phyloP scores from a whole-genome alignment of 2,797 vertebrate species.

The Parambassis ranga region DNA sequence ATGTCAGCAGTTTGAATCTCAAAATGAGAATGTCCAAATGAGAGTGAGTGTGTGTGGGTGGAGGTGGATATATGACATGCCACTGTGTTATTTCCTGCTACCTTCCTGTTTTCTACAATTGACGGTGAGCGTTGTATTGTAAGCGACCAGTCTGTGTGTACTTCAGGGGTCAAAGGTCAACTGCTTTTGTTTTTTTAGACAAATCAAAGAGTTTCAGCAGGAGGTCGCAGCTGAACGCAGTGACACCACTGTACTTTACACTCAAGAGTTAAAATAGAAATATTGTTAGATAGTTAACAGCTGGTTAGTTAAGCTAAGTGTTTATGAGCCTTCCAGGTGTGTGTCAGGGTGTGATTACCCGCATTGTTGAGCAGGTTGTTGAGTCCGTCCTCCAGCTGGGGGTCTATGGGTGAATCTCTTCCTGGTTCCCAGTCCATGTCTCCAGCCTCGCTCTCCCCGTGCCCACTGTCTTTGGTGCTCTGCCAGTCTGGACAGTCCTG shows the following conservation, averaged over 20 bases:
- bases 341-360: slow-evolving; percentile 69
- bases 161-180: background rate
- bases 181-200: slow-evolving; percentile 20
- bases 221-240: slow-evolving; percentile 2
- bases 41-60: background rate
- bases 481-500: slow-evolving; percentile 85
- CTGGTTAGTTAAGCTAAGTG: too few relatives aligned
- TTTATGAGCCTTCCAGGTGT: background rate
- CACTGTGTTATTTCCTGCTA: slow-evolving; percentile 43
- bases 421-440: slow-evolving; percentile 85
- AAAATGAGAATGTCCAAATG: background rate
- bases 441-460: slow-evolving; percentile 87
- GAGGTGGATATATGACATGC: slow-evolving; percentile 15
- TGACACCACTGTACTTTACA: background rate
- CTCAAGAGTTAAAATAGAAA: background rate
- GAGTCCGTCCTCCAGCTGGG: slow-evolving; percentile 87
- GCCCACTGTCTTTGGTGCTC: slow-evolving; percentile 88
- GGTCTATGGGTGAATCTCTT: slow-evolving; percentile 85
- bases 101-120: slow-evolving; percentile 40
- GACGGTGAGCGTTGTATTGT: slow-evolving; percentile 33
- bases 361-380: slow-evolving; percentile 81
- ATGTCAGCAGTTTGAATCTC: background rate
- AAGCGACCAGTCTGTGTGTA: background rate
- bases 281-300: too few relatives aligned
- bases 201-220: slow-evolving; percentile 29